phyloP scores from a whole-genome alignment of 2,888 invertebrate genomes.

The Meliscaeva auricollis region DNA sequence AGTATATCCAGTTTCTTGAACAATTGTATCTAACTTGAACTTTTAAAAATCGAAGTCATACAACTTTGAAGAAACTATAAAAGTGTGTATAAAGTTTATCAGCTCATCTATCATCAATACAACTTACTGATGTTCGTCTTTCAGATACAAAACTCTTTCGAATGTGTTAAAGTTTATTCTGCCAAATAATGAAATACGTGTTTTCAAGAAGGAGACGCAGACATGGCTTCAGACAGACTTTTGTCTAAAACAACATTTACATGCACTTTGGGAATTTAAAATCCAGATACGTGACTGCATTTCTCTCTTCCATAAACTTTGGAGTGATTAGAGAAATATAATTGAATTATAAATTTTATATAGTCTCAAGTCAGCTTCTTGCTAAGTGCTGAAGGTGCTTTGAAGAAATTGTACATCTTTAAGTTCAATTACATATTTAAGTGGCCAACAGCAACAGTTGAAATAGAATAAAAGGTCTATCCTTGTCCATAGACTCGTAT shows the following conservation, averaged over 20 bases:
- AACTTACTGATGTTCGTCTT: background rate
- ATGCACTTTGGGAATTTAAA: slow-evolving; percentile 50
- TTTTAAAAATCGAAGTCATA: background rate
- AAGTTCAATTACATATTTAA: background rate
- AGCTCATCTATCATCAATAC: background rate
- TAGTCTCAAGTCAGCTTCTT: background rate
- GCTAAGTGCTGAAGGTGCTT: background rate
- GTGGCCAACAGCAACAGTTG: background rate
- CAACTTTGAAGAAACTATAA: background rate
- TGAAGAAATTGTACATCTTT: background rate
- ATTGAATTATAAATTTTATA: slow-evolving; percentile 8
- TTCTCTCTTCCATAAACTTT: slow-evolving; percentile 5
- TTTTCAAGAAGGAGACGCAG: background rate
- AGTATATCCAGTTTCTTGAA: background rate
- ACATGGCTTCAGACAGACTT: background rate
- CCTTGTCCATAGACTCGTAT: background rate
- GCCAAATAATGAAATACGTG: slow-evolving; percentile 3
- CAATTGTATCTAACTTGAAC: background rate
- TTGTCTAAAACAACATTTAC: background rate
- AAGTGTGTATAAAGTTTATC: background rate
- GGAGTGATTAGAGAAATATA: slow-evolving; percentile 24
- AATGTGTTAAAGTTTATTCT: slow-evolving; percentile 3
- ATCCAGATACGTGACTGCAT: slow-evolving; percentile 43
- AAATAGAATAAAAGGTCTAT: too few species aligned
- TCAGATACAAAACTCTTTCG: background rate